Base-by-base conservation (phyloP, 2,797 vertebrate genomes). In the Spatula clypeata region DNA sequence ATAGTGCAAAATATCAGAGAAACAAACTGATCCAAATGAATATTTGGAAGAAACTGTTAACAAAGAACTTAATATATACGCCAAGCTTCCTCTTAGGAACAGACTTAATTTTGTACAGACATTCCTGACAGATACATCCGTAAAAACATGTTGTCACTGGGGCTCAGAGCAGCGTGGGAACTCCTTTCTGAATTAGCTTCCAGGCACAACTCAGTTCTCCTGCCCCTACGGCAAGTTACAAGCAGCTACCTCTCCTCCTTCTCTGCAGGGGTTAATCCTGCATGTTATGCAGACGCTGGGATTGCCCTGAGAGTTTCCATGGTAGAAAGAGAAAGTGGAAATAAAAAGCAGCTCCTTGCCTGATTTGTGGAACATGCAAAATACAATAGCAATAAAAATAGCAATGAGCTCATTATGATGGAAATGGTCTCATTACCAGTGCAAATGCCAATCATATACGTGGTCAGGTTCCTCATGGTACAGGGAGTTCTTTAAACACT, bases 351-450 rank as follows among this genome's bases (percentile, higher is more conserved):
- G 60, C 12, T 96, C 84, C 32, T 69, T 80, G 57, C 55, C 20
- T 49, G 86, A 87, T 93, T 76, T 93, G 84, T 89, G 96, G 87
- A 94, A 94, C 86, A 71, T 42, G 88, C 57, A 89, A 93, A 94
- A 94, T 89, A 93, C 69, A 94, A 94, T 51, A 85, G 92, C 60
- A 93, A 89, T 91, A 93, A 94, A 97, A 93, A 54, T 49, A 96
- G 79, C 91, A 95, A 96, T 87, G 93, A 94, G 69, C 84, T 96
- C 91, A 74, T 95, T 94, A 89, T 31, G 83, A 72, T 69, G 60
- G 90, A 87, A 93, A 96, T 83, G 32, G 76, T 58, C 93, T 96
- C 95, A 83, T 96, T 96, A 96, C 86, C 86, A 77, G 77, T 80
- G 57, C 75, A 82, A 95, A 79, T 65, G 90, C 84, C 94, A 94